Conservation (phyloP, 92 coral and sea anemone genomes). For the Bergia sp. region DNA sequence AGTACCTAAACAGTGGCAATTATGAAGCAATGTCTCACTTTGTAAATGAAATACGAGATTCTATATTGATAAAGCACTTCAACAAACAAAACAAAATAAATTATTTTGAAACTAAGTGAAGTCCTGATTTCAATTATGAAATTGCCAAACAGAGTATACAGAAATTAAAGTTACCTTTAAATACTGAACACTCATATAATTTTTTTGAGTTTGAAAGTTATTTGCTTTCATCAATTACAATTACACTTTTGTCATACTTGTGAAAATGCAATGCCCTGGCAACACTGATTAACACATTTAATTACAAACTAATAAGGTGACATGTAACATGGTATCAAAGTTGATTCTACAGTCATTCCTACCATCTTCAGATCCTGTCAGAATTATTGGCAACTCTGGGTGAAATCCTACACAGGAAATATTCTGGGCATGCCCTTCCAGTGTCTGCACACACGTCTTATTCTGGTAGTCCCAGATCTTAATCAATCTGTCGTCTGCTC, state of each 20-base stretch:
- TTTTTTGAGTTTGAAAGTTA: too few relatives aligned
- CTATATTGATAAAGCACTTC: too few relatives aligned
- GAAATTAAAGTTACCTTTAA: too few relatives aligned
- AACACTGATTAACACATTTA: background rate
- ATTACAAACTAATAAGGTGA: too few relatives aligned
- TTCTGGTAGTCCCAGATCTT: slow-evolving; percentile 99
- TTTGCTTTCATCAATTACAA: background rate
- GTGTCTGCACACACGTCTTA: slow-evolving; percentile 98
- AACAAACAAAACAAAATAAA: too few relatives aligned
- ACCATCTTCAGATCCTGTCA: slow-evolving; percentile 99
- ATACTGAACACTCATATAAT: too few relatives aligned
- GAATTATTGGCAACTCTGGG: slow-evolving; percentile 93
- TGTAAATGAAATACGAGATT: too few relatives aligned
- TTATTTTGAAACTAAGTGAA: too few relatives aligned
- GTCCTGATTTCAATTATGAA: too few relatives aligned
- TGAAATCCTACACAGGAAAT: slow-evolving; percentile 99
- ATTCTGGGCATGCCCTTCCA: slow-evolving; percentile 99
- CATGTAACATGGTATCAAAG: background rate
- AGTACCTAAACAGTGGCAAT: slow-evolving; percentile 66
- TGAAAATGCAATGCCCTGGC: background rate
- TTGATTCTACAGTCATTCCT: slow-evolving; percentile 24
- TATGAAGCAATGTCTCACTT: background rate
- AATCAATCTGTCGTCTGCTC: slow-evolving; percentile 97
- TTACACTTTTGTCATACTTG: background rate
- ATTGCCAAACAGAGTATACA: too few relatives aligned